A percentile compares a stretch with the other conserved stretches of the same genome.
phyloP scores from a whole-genome alignment of 2,113 vertebrate species.

The Anthoscopus minutus region DNA sequence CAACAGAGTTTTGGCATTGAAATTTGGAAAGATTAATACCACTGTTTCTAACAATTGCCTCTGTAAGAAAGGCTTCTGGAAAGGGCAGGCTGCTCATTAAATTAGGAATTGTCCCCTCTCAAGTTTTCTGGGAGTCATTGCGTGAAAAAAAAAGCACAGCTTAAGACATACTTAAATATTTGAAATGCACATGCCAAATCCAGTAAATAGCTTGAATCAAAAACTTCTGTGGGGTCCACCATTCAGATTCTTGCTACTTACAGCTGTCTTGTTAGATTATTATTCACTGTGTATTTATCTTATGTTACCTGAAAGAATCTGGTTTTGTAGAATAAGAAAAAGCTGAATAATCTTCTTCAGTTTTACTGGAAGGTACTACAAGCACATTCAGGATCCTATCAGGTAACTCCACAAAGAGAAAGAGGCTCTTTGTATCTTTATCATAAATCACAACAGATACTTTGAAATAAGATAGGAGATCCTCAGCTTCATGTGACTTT shows the following conservation, averaged over 20 bases:
- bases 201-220: not conserved
- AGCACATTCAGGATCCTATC: not conserved
- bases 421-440: not conserved
- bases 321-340: not conserved
- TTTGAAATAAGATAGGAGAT: not conserved
- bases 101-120: not conserved
- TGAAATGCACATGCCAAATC: not conserved
- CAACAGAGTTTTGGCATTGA: not conserved
- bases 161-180: not conserved
- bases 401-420: not conserved
- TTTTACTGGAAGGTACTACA: not conserved
- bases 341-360: not conserved
- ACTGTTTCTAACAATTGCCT: not conserved
- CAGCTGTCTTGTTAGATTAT: not conserved
- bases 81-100: not conserved
- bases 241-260: not conserved
- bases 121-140: not conserved
- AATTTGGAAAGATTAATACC: not conserved
- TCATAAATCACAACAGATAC: not conserved
- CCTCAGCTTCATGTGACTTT: not conserved
- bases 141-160: accelerated
- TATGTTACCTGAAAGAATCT: not conserved
- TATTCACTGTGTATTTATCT: not conserved
- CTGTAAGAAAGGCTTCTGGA: not conserved
- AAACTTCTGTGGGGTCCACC: not conserved